Base-by-base conservation (phyloP, 2,797 vertebrate species). In the Macrochelys suwanniensis region DNA sequence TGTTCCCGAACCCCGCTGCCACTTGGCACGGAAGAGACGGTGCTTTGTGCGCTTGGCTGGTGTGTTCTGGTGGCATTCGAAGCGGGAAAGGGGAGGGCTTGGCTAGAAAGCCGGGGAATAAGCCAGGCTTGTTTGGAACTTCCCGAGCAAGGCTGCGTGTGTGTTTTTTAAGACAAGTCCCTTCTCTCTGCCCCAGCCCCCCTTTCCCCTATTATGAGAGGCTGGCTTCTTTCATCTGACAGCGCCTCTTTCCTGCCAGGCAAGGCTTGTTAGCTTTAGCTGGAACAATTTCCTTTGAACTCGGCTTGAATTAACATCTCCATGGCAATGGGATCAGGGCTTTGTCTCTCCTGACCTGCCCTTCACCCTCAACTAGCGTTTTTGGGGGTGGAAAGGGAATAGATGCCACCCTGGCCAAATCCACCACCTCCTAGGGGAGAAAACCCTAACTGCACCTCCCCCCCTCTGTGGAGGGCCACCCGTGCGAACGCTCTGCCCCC, bases 281-380 rank as follows among this genome's bases (percentile, higher is more conserved):
- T 94, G 95, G 94, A 98, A 92, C 96, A 59, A 95, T 96, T 98
- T 96, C 97, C 97, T 98, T 98, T 98, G 98, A 98, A 98, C 98
- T 98, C 96, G 80, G 96, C 97, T 98, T 97, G 97, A 98, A 98
- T 98, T 98, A 97, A 96, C 96, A 98, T 98, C 98, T 96, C 98
- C 98, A 98, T 98, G 98, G 98, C 93, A 86, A 98, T 98, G 94
- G 95, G 97, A 97, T 92, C 93, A 3, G 92, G 80, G 96, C 96
- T 98, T 98, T 98, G 97, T 97, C 87, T 92, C 88, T 21, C 23
- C 88, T 91, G 97, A 96, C 97, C 98, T 98, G 95, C 96, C 98
- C 97, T 98, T 98, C 97, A 97, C 97, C 97, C 97, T 53, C 82
- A 28, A 90, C 92, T n/a, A 78, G 90, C 65, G 81, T 76, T 87